Base-by-base conservation (phyloP, 1,140 invertebrate genomes). In the Lordiphosa clarofinis region DNA sequence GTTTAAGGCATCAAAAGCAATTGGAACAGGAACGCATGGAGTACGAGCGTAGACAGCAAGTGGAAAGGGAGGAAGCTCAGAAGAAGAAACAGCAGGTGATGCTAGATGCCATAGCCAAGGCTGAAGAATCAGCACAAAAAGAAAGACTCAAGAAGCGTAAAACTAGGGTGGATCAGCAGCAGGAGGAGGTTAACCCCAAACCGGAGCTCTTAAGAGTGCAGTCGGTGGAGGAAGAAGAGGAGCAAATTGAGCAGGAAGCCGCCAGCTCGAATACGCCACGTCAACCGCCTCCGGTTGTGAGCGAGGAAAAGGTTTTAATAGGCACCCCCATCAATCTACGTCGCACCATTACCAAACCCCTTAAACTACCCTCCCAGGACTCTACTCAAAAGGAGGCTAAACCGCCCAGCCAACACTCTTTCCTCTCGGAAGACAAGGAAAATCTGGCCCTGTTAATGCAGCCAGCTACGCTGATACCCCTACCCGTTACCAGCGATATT, bases 1-100 rank as follows among this genome's bases (percentile, higher is more conserved):
- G 92, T 19, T 89, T 94, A 2, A 88, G 89, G 19, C 88, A 90
- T 7, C 91, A 94, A 52, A 90, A 91, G 35, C 91, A 93, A 60
- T 73, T 91, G 38, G 92, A 94, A 69, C 89, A 90, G 36, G 88
- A 91, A 66, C 90, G 92, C 2, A 53, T 91, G 11, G 89, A 92
- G 43, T 84, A 88, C 12, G 91, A 92, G 38, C 88, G 91, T 1
- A 78, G 89, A 3, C 62, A 90, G 9, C 68, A 90, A 0, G 84
- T 88, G 31, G 91, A 93, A 55, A 91, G 93, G 44, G 90, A 91
- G 13, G 91, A 91, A 55, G 82, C 89, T 4, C 90, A 92, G 15
- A 86, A 88, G 15, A 91, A 90, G 57, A 89, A 90, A 57, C 91
- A 92, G 37, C 89, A 91, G 73, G 90, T 88, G 0, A 89, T 91